Conservation (phyloP, 2,113 vertebrate genomes). For the Chaetodon auriga region DNA sequence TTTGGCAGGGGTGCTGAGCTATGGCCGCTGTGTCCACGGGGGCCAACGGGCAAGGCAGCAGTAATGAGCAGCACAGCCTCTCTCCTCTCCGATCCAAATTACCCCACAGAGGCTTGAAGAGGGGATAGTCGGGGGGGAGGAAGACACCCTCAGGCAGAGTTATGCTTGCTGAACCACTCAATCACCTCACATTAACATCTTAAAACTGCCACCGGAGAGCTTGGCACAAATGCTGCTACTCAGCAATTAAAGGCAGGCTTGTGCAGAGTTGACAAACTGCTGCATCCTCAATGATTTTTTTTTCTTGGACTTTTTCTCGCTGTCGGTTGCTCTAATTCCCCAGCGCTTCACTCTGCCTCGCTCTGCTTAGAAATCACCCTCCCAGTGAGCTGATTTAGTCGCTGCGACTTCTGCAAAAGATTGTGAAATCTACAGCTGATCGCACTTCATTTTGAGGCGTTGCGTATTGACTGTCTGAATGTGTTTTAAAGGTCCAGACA, state of each 20-base stretch:
- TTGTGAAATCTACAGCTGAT: too few species aligned
- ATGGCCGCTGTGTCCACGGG: slow-evolving; percentile 41
- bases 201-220: slow-evolving; percentile 63
- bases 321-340: slow-evolving; percentile 13
- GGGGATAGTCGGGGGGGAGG: slow-evolving; percentile 45
- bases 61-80: slow-evolving; percentile 69
- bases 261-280: slow-evolving; percentile 51
- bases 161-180: slow-evolving; percentile 75
- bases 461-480: too few species aligned
- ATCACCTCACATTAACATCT: slow-evolving; percentile 77
- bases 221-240: slow-evolving; percentile 60
- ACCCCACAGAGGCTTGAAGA: slow-evolving; percentile 56
- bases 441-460: too few species aligned
- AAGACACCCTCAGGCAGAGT: slow-evolving; percentile 66
- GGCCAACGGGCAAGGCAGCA: slow-evolving; percentile 59
- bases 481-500: too few species aligned
- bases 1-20: slow-evolving; percentile 52
- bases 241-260: slow-evolving; percentile 70
- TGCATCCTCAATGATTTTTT: slow-evolving; percentile 1
- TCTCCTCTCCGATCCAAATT: slow-evolving; percentile 69
- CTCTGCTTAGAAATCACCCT: background rate
- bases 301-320: background rate
- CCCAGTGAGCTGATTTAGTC: too few species aligned
- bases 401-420: too few species aligned
- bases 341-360: background rate